Percentiles rank a stretch among this genome's conserved stretches.
phyloP scores from a whole-genome alignment of 2,797 vertebrate species.

The Erithacus rubecula region DNA sequence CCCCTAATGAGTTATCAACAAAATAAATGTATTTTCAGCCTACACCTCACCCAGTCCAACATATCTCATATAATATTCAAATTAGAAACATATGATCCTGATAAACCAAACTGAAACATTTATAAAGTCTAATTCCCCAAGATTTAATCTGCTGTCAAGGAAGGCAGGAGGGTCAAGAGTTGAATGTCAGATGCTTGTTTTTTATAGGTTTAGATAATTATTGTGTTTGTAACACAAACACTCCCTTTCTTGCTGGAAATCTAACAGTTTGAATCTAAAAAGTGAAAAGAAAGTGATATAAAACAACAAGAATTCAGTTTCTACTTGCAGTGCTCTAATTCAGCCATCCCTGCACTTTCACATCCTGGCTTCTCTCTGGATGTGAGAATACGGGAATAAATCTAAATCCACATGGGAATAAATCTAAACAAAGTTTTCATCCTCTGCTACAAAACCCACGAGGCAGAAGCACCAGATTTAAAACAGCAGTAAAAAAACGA shows the following conservation, averaged over 20 bases:
- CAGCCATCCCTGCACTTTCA: not conserved
- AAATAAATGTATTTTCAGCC: not conserved
- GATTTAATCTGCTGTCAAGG: not conserved
- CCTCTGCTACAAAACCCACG: not conserved
- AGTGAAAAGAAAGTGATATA: not conserved
- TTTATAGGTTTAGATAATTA: constrained; percentile 37
- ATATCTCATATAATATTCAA: rapidly evolving
- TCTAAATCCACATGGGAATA: rapidly evolving
- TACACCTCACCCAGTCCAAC: not conserved
- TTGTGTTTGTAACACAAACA: not conserved
- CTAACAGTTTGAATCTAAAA: not conserved
- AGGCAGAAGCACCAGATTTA: not conserved
- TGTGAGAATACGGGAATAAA: too few relatives aligned
- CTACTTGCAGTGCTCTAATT: not conserved
- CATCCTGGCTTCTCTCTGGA: not conserved
- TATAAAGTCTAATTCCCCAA: not conserved
- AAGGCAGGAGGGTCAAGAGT: not conserved
- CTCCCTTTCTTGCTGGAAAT: constrained; percentile 2
- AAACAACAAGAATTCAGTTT: not conserved
- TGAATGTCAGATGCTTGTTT: not conserved
- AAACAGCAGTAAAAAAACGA: not conserved
- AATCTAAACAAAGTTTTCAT: not conserved
- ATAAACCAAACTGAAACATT: not conserved
- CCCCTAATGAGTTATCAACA: not conserved
- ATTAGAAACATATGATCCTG: not conserved